Percentiles rank a stretch among this genome's conserved stretches.
Evolutionary conservation across 92 coral and sea anemone genomes (phyloP).

Genomic region (Epizoanthus illoricatus): DNA sequence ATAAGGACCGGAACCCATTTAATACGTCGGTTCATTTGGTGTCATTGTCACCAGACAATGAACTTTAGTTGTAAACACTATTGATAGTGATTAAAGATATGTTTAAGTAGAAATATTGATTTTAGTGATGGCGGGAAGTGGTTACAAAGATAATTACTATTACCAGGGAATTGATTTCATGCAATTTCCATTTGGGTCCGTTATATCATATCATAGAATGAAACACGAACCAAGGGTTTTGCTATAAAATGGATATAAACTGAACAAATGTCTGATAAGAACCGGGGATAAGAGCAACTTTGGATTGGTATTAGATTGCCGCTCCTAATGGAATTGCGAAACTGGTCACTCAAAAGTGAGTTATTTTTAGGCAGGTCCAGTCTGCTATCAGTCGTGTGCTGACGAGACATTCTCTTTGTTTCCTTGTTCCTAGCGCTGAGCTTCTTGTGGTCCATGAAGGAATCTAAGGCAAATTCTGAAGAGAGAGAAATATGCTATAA

Average conservation of each 20-base stretch:
- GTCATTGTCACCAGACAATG: not conserved
- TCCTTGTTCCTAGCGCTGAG: too few species aligned
- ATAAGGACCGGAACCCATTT: not conserved
- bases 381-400: too few species aligned
- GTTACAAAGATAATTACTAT: conserved; percentile 22
- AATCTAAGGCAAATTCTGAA: too few species aligned
- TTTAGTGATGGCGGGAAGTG: not conserved
- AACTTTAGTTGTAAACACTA: not conserved
- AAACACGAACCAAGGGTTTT: conserved; percentile 9
- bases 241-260: not conserved
- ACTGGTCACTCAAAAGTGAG: too few species aligned
- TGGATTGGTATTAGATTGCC: too few species aligned
- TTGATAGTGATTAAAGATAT: not conserved
- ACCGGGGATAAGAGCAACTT: too few species aligned
- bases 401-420: too few species aligned
- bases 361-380: too few species aligned
- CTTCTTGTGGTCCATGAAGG: too few species aligned
- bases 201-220: conserved; percentile 7
- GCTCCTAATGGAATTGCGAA: too few species aligned
- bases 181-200: not conserved
- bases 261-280: conserved; percentile 6
- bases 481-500: too few species aligned
- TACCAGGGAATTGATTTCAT: conserved; percentile 1
- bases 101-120: not conserved
- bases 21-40: not conserved